phyloP scores from a whole-genome alignment of 2,888 invertebrate species.

The Ophion ellenae region DNA sequence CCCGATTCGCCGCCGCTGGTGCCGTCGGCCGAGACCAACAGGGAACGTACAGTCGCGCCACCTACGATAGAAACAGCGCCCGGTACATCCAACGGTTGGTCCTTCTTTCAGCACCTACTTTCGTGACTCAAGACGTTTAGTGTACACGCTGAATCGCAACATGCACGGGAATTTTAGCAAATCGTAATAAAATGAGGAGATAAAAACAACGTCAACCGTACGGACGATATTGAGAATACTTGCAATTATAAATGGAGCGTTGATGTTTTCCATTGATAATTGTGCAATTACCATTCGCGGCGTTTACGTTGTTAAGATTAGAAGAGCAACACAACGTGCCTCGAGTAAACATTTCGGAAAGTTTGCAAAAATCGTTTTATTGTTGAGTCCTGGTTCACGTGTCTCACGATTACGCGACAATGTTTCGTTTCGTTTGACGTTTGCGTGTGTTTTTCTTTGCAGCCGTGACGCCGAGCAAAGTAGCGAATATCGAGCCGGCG shows the following conservation, averaged over 20 bases:
- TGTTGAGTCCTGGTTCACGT: background rate
- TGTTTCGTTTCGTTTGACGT: background rate
- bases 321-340: background rate
- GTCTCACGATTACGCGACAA: background rate
- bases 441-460: constrained; percentile 39
- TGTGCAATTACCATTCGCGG: background rate
- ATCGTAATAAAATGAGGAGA: background rate
- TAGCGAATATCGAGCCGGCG: constrained; percentile 75
- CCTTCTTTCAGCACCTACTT: constrained; percentile 5
- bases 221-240: background rate
- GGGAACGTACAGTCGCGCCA: constrained; percentile 75
- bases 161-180: background rate
- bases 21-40: constrained; percentile 81
- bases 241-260: background rate
- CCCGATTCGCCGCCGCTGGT: constrained; percentile 89
- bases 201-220: background rate
- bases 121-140: background rate
- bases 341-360: background rate
- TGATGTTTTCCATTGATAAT: background rate
- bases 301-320: background rate
- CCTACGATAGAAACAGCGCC: constrained; percentile 77
- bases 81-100: constrained; percentile 78
- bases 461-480: constrained; percentile 77
- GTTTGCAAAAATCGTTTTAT: background rate
- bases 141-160: background rate